A percentile compares a stretch with the other conserved stretches of the same genome.
Conservation (phyloP, 2,113 vertebrate species). For the Micronisus gabar region DNA sequence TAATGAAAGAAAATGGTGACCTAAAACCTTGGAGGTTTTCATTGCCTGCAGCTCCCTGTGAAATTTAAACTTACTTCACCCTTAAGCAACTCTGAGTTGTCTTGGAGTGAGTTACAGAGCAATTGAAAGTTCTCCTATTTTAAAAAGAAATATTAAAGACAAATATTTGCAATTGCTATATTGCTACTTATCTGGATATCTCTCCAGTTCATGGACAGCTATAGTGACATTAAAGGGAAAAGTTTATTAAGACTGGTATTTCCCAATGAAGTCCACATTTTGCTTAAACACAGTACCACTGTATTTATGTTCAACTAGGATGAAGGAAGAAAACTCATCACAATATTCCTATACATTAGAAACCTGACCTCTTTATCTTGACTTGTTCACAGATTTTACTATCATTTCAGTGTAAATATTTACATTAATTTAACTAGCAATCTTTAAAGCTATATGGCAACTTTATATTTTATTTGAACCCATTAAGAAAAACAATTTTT, state of each 20-base stretch:
- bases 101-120: neutral
- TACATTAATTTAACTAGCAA: neutral
- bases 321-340: neutral
- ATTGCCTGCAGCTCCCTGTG: neutral
- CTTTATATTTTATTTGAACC: neutral
- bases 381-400: neutral
- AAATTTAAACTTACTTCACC: neutral
- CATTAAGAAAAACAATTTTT: neutral
- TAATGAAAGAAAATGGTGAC: neutral
- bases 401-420: neutral
- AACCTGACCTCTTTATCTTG: neutral
- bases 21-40: neutral
- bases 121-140: neutral
- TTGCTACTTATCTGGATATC: no score
- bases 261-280: neutral
- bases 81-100: neutral
- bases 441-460: neutral
- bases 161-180: neutral
- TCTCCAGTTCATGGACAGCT: neutral
- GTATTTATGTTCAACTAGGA: neutral
- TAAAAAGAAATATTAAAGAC: neutral
- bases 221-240: neutral
- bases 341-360: neutral
- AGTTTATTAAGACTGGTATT: neutral
- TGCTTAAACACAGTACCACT: neutral